Evolutionary conservation across 1,140 invertebrate genomes (phyloP).

Genomic region (Solenopsis invicta): DNA sequence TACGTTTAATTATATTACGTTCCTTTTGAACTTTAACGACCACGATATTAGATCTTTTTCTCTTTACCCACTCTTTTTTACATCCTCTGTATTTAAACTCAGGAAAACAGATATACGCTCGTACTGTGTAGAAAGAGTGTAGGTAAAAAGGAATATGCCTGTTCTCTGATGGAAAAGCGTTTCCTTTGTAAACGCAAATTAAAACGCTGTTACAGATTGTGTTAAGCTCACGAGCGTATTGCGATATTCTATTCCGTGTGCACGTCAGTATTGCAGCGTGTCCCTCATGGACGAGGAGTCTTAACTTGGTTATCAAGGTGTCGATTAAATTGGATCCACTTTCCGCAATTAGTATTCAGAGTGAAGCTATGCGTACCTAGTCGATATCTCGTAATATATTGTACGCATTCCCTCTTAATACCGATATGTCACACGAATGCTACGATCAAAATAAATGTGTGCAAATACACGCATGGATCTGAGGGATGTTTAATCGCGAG

Average conservation of each 20-base stretch:
- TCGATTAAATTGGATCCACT: slow-evolving; percentile 71
- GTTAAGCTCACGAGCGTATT: slow-evolving; percentile 3
- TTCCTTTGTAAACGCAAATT: slow-evolving; percentile 47
- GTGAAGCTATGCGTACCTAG: not conserved
- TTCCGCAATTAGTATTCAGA: slow-evolving; percentile 64
- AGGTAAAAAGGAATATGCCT: slow-evolving; percentile 20
- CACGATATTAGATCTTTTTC: slow-evolving; percentile 14
- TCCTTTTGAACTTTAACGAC: slow-evolving; percentile 44
- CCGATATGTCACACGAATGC: not conserved
- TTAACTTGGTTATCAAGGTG: slow-evolving; percentile 73
- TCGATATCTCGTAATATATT: slow-evolving; percentile 23
- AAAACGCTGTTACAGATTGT: slow-evolving; percentile 35
- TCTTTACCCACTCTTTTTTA: slow-evolving; percentile 10
- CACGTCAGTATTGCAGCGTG: slow-evolving; percentile 26
- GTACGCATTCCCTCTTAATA: not conserved
- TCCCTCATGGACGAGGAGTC: slow-evolving; percentile 55
- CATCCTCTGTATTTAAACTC: slow-evolving; percentile 19
- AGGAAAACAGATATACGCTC: slow-evolving; percentile 15
- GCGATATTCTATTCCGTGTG: slow-evolving; percentile 23
- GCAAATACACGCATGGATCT: not conserved
- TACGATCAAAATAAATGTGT: not conserved
- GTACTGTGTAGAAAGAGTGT: slow-evolving; percentile 1
- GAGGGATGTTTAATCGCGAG: not conserved
- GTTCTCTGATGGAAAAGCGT: slow-evolving; percentile 45
- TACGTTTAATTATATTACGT: slow-evolving; percentile 10